These are phyloP conservation scores for Emys orbicularis DNA, from an alignment of 2,797 vertebrate genomes.

Conservation along the genomic window DNA sequence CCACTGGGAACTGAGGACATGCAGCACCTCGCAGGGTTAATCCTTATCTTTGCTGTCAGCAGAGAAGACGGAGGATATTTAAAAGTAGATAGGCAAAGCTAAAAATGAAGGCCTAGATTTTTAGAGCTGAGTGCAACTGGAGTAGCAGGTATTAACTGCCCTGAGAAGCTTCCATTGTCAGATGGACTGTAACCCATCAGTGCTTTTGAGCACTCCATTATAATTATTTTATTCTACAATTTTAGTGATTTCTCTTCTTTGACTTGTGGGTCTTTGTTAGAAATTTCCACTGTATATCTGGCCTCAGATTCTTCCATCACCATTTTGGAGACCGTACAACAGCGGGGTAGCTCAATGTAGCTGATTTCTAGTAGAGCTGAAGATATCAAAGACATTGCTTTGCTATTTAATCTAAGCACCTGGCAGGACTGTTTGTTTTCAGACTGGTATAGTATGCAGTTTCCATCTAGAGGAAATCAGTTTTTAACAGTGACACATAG, in stretches of 20 bases:
- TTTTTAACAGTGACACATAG: not conserved
- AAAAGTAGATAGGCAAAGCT: not conserved
- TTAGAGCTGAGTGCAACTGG: not conserved
- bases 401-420: not conserved
- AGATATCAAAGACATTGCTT: not conserved
- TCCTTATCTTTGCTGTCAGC: not conserved
- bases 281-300: not conserved
- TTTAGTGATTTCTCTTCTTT: not conserved
- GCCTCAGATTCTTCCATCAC: not conserved
- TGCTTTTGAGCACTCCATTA: not conserved
- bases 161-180: not conserved
- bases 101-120: not conserved
- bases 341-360: too few relatives aligned
- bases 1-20: rapidly evolving
- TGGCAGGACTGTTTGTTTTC: not conserved
- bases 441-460: not conserved
- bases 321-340: not conserved
- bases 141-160: not conserved
- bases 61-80: not conserved
- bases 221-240: not conserved
- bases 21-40: not conserved
- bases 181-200: not conserved
- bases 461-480: not conserved
- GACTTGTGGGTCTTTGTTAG: not conserved
- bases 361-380: not conserved